A percentile compares a stretch with the other conserved stretches of the same genome.
These are phyloP conservation scores for Sceloporus undulatus DNA, from an alignment of 2,113 vertebrate genomes.

Conservation along the genomic window DNA sequence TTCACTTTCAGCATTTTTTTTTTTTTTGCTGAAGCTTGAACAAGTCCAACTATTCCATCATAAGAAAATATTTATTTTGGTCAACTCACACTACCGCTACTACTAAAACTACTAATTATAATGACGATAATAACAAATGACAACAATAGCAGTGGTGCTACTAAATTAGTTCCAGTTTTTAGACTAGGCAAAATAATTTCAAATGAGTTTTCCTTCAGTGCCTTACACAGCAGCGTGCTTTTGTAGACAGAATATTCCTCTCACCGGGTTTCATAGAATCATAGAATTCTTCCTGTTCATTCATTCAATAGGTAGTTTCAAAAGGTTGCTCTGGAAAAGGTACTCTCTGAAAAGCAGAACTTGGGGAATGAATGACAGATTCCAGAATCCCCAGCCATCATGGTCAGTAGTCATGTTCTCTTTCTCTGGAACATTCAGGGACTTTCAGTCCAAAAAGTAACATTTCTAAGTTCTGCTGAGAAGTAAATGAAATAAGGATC, in stretches of 20 bases:
- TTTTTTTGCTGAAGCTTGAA: background rate
- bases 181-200: background rate
- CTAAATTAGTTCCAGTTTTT: background rate
- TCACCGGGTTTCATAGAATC: background rate
- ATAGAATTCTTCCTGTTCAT: background rate
- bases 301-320: background rate
- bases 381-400: too few species aligned
- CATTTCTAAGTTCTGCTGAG: background rate
- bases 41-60: background rate
- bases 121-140: too few species aligned
- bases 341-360: background rate
- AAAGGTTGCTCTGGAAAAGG: background rate
- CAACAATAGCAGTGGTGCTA: too few species aligned
- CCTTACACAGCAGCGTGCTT: background rate
- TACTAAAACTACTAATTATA: too few species aligned
- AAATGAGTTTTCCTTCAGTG: background rate
- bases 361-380: too few species aligned
- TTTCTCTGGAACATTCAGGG: too few species aligned
- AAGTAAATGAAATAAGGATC: background rate
- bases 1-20: background rate
- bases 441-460: too few species aligned
- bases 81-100: background rate
- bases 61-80: background rate
- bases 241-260: background rate
- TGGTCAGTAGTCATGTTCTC: too few species aligned